These are phyloP conservation scores for Pseudolaguvia tuberculata DNA, from an alignment of 2,113 vertebrate species.

Conservation along the genomic window DNA sequence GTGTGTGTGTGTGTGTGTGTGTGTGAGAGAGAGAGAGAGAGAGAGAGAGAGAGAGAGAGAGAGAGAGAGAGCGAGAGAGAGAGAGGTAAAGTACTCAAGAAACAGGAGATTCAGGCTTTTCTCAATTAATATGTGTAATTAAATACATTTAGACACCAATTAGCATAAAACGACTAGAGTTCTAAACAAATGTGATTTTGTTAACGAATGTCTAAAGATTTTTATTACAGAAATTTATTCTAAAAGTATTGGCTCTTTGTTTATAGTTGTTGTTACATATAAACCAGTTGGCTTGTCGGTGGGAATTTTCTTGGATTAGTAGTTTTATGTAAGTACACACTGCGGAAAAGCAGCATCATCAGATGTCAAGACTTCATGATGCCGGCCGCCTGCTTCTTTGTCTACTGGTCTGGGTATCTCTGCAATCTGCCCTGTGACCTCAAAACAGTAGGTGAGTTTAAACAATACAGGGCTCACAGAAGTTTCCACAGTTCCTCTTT, in stretches of 20 bases:
- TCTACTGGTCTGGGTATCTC: slow-evolving; percentile 7
- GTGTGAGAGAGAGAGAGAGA: neutral
- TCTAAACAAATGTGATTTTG: neutral
- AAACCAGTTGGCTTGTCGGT: slow-evolving; percentile 24
- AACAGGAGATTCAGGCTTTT: slow-evolving; percentile 14
- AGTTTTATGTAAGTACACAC: slow-evolving; percentile 44
- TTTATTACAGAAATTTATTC: too few species aligned
- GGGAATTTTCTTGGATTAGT: slow-evolving; percentile 34
- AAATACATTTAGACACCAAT: slow-evolving; percentile 5
- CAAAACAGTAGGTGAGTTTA: neutral
- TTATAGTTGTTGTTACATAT: neutral
- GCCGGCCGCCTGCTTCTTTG: slow-evolving; percentile 42
- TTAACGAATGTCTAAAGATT: neutral
- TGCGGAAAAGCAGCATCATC: slow-evolving; percentile 43
- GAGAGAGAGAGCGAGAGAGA: neutral
- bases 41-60: too few species aligned
- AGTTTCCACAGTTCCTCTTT: neutral
- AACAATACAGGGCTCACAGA: slow-evolving; percentile 5
- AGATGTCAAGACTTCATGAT: slow-evolving; percentile 33
- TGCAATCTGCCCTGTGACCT: slow-evolving; percentile 43
- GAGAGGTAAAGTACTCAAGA: neutral
- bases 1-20: neutral
- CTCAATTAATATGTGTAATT: neutral
- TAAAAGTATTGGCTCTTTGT: neutral
- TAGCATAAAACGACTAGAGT: neutral